Evolutionary conservation across 2,797 vertebrate species (phyloP), one percentile per base, ranked within the genome.

Genomic region (Acrossocheilus fasciatus): DNA sequence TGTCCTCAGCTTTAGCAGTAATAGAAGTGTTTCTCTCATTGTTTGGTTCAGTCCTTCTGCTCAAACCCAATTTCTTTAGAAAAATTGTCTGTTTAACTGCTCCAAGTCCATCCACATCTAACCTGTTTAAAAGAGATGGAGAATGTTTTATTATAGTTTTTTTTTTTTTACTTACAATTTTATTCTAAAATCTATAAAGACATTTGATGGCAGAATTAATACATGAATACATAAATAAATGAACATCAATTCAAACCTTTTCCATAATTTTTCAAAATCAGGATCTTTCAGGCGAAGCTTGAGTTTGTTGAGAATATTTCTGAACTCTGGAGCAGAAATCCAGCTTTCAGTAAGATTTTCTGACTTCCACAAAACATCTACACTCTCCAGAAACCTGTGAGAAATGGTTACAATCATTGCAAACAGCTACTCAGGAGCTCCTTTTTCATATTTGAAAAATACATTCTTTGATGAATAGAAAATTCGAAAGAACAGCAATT

Each of bases 261-360:
- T 90, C 90, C 91, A 92, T 50, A 93, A 87, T 87, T 91, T 93
- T 54, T 92, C 91, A 77, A 93, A 93, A 81, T 92, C 91, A 20
- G 85, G 59, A 64, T 92, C 90, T 75, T 90, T 89, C 86, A 92
- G 62, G 72, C 62, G 72, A 30, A 93, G 89, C 54, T 88, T 90
- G 73, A 92, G 86, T 50, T 91, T 90, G 62, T 87, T 90, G 45
- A 94, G 82, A 70, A 93, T 66, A 23, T 86, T 86, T 82, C 87
- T 90, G 81, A 93, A 90, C 76, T 93, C 90, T 17, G 88, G 64
- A 30, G 80, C 80, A n/a, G 91, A 86, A 43, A 93, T 90, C 89
- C 87, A 87, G 74, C 81, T 80, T 83, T 88, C 75, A n/a, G 88
- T 88, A 50, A 80, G 69, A n/a, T 76, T 70, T 14, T 84, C 91